These are phyloP conservation scores for Rhamnusium bicolor DNA, from an alignment of 2,888 invertebrate genomes.

Conservation along the genomic window DNA sequence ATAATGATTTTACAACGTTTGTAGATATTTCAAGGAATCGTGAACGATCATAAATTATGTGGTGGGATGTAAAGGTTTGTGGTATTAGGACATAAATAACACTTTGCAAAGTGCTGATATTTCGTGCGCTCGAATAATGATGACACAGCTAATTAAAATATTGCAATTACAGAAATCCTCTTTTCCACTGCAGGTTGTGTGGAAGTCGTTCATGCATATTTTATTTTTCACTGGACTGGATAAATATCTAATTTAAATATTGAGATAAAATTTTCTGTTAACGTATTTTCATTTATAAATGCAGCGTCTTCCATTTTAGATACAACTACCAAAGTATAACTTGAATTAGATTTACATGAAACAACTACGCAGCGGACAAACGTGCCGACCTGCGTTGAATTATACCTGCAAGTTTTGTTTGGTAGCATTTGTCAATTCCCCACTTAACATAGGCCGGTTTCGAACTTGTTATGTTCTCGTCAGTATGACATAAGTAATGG, in stretches of 20 bases:
- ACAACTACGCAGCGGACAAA: too few relatives aligned
- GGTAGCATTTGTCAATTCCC: too few relatives aligned
- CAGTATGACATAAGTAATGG: too few relatives aligned
- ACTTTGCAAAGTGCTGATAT: slow-evolving; percentile 55
- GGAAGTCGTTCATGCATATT: slow-evolving; percentile 42
- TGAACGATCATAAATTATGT: slow-evolving; percentile 56
- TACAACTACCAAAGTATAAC: too few relatives aligned
- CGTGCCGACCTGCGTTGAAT: too few relatives aligned
- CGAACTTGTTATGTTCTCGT: too few relatives aligned
- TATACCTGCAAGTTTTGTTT: too few relatives aligned
- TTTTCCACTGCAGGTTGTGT: slow-evolving; percentile 37
- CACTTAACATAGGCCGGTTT: too few relatives aligned
- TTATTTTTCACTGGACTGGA: slow-evolving; percentile 4
- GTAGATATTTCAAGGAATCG: slow-evolving; percentile 44
- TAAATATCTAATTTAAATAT: background rate
- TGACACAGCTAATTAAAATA: slow-evolving; percentile 66
- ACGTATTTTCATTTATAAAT: background rate
- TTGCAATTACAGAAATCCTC: slow-evolving; percentile 63
- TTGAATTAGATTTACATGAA: too few relatives aligned
- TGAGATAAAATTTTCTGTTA: background rate
- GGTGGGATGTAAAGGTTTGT: slow-evolving; percentile 46
- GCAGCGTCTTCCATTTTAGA: background rate
- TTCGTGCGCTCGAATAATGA: slow-evolving; percentile 60
- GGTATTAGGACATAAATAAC: slow-evolving; percentile 60
- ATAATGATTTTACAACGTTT: slow-evolving; percentile 44